Conservation (phyloP, 2,113 vertebrate species). For the Phyllostomus discolor region DNA sequence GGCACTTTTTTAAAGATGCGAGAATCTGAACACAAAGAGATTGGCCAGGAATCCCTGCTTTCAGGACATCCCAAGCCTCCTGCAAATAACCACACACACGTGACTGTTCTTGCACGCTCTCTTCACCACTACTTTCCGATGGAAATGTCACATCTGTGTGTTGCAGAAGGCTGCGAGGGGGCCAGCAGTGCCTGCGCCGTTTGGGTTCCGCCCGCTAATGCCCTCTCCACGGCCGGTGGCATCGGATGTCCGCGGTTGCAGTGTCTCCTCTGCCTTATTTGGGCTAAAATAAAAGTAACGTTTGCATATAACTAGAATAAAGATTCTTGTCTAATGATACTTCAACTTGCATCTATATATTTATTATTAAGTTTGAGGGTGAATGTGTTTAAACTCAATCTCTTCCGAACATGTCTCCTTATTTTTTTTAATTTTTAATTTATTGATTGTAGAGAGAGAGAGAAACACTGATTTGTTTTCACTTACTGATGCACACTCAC, state of each 20-base stretch:
- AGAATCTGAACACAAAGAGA: not conserved
- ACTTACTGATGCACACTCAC: too few relatives aligned
- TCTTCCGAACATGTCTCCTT: not conserved
- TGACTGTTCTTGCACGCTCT: not conserved
- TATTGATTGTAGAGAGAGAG: not conserved
- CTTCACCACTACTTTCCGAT: not conserved
- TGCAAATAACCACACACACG: not conserved
- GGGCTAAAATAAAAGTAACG: not conserved
- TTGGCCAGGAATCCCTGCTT: not conserved
- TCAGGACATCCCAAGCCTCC: not conserved
- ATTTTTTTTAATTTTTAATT: too few relatives aligned
- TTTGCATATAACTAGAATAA: not conserved
- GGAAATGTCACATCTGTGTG: not conserved
- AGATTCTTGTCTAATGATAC: not conserved
- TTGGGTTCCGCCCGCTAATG: not conserved
- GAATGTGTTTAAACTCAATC: not conserved
- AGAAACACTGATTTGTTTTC: not conserved
- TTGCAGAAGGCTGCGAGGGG: not conserved
- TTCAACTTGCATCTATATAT: not conserved
- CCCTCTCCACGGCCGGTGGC: not conserved
- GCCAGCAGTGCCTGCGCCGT: not conserved
- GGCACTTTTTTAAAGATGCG: not conserved
- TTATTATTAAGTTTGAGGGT: not conserved
- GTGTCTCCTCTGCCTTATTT: not conserved
- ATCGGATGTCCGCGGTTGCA: not conserved